Evolutionary conservation across 2,797 vertebrate genomes (phyloP), one percentile per base, ranked within the genome.

Genomic region (Chaetophractus vellerosus): DNA sequence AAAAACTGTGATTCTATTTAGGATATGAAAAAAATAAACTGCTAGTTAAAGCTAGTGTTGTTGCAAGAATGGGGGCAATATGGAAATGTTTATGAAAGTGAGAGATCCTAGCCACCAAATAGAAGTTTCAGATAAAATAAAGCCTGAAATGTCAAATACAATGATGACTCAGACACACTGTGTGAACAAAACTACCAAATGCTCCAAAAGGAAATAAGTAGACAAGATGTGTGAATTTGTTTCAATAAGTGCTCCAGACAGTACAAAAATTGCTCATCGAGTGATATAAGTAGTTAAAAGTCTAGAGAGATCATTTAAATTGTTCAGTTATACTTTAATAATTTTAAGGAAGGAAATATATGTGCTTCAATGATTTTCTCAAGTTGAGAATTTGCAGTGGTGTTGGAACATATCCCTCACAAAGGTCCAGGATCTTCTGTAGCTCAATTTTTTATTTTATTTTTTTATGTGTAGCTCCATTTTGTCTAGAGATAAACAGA

Each of bases 121-220:
- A 88, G 90, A 95, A 69, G 59, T 93, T 97, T 93, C 88, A 6
- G 90, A 95, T 92, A 92, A 83, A 96, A 84, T 87, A 64, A 97
- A 96, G 96, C 74, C 86, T 81, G 78, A 97, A 97, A 97, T 90
- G 96, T 96, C 96, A 96, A 95, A 92, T 9, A 69, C 85, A 95
- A 80, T 59, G 90, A 95, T 97, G 97, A 97, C 93, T 97, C 97
- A 97, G 94, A 97, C 93, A 68, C 84, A 88, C 0, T 85, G 88
- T 95, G 95, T 83, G 95, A 97, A 96, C 94, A 90, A 84, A 90
- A 95, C 68, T 82, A 95, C 84, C 92, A 90, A 96, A 72, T 31
- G 74, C 82, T 97, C 90, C 93, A 83, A 92, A 89, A 96, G 76
- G 85, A 93, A 95, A 7, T 79, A 91, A 96, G 91, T n/a, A 91